These are phyloP conservation scores for Acronicta aceris DNA, from an alignment of 2,888 invertebrate species.

Conservation along the genomic window DNA sequence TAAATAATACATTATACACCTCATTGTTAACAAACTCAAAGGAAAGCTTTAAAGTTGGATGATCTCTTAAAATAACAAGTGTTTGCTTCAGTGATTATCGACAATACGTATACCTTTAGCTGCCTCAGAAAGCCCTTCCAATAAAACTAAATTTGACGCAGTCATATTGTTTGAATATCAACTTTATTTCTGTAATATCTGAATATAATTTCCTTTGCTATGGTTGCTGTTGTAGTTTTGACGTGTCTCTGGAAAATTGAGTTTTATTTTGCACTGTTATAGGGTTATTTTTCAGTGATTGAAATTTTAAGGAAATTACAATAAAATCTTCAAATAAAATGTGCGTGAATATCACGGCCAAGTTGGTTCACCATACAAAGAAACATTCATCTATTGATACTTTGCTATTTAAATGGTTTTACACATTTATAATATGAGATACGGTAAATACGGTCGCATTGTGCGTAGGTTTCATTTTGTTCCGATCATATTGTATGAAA, in stretches of 20 bases:
- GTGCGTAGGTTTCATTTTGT: slow-evolving; percentile 81
- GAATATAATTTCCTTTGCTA: slow-evolving; percentile 35
- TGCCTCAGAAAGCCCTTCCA: slow-evolving; percentile 84
- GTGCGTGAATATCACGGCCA: slow-evolving; percentile 88
- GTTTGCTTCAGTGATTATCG: slow-evolving; percentile 89
- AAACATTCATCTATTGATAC: slow-evolving; percentile 87
- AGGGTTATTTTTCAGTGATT: slow-evolving; percentile 51
- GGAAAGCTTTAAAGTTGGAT: slow-evolving; percentile 87
- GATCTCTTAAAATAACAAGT: slow-evolving; percentile 90
- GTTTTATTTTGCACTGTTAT: slow-evolving; percentile 12
- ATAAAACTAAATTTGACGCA: slow-evolving; percentile 55
- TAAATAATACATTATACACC: slow-evolving; percentile 88
- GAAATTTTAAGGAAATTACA: slow-evolving; percentile 48
- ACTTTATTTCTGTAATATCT: neutral
- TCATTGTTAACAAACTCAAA: slow-evolving; percentile 82
- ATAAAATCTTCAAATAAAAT: slow-evolving; percentile 79
- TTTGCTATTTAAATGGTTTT: slow-evolving; percentile 88
- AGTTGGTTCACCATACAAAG: slow-evolving; percentile 88
- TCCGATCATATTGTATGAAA: slow-evolving; percentile 84
- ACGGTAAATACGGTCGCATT: slow-evolving; percentile 84
- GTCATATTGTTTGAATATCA: slow-evolving; percentile 17
- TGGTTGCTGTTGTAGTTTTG: neutral
- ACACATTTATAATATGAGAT: slow-evolving; percentile 88
- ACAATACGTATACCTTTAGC: slow-evolving; percentile 88
- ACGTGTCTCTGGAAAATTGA: slow-evolving; percentile 30